These are phyloP conservation scores for Hypsibius dujardini DNA, from an alignment of 1,140 invertebrate genomes.

Conservation along the genomic window DNA sequence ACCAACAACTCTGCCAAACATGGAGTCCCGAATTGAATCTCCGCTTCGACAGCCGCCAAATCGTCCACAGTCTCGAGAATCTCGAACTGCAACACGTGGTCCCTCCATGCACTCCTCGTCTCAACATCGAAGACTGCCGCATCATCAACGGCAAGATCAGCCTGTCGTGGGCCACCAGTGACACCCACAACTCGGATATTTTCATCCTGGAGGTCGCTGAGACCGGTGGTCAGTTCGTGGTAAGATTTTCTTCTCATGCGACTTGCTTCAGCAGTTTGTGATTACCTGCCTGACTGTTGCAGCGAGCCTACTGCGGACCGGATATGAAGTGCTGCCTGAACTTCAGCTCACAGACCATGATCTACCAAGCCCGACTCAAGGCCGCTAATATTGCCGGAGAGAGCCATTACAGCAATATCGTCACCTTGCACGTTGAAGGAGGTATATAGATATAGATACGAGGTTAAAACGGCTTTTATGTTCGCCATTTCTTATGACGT, in stretches of 20 bases:
- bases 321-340: constrained; percentile 92
- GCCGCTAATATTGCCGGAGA: constrained; percentile 89
- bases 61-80: not conserved
- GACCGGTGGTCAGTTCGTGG: not conserved
- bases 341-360: constrained; percentile 75
- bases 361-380: constrained; percentile 92
- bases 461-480: not conserved
- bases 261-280: not conserved
- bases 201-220: constrained; percentile 7
- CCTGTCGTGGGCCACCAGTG: not conserved
- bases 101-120: not conserved
- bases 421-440: constrained; percentile 87
- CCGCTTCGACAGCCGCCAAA: constrained; percentile 2
- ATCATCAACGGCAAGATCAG: constrained; percentile 11
- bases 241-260: not conserved
- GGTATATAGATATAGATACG: constrained; percentile 42
- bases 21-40: constrained; percentile 7
- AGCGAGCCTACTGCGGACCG: constrained; percentile 95
- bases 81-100: not conserved
- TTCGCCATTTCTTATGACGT: not conserved
- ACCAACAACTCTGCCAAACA: not conserved
- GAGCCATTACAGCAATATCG: constrained; percentile 79
- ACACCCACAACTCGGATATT: not conserved
- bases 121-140: constrained; percentile 15
- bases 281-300: constrained; percentile 28